Evolutionary conservation across 2,113 vertebrate species (phyloP).

Genomic region (Strix uralensis): DNA sequence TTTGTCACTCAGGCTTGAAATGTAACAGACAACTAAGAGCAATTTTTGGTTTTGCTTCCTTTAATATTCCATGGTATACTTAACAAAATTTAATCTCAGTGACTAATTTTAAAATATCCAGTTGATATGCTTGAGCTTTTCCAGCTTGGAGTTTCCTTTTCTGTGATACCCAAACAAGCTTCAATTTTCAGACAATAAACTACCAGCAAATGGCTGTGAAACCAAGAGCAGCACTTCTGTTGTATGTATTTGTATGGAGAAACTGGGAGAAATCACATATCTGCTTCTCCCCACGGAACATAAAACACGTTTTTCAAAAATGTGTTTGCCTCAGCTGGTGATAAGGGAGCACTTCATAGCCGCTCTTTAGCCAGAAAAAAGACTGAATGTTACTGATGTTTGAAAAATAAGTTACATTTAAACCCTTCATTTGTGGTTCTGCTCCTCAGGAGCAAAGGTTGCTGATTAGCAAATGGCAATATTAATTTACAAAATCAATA

Average conservation of each 20-base stretch:
- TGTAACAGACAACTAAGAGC: background rate
- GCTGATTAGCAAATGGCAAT: background rate
- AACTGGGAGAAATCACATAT: background rate
- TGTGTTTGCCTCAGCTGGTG: background rate
- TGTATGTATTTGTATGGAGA: background rate
- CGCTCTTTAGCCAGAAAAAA: background rate
- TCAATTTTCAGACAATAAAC: background rate
- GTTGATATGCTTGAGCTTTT: background rate
- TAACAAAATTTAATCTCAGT: background rate
- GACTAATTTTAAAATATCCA: background rate
- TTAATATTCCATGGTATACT: background rate
- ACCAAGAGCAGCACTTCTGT: fast-evolving
- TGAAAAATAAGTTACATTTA: background rate
- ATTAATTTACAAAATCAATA: background rate
- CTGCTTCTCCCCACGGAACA: background rate
- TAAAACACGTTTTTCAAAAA: background rate
- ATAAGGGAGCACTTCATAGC: background rate
- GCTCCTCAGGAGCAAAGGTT: background rate
- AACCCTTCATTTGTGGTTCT: background rate
- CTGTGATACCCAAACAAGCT: background rate
- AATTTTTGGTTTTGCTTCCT: background rate
- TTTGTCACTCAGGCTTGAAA: background rate
- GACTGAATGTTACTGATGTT: background rate
- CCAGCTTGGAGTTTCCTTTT: background rate
- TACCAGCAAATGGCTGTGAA: background rate